phyloP scores from a whole-genome alignment of 2,888 invertebrate genomes.

The Dascillus cervinus region DNA sequence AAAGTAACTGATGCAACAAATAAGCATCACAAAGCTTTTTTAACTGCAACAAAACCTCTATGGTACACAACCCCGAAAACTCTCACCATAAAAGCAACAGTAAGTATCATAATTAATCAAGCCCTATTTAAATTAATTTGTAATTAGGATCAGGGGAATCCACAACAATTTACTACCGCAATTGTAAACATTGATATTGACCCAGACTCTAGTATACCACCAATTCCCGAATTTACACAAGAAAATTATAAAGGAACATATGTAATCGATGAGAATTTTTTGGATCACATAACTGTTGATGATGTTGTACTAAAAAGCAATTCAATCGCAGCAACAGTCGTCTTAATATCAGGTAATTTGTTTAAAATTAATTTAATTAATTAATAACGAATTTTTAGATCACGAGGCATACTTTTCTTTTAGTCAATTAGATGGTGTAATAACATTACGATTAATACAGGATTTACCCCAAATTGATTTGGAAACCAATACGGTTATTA shows the following conservation, averaged over 20 bases:
- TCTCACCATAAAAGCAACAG: constrained; percentile 27
- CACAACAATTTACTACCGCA: constrained; percentile 6
- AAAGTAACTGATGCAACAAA: constrained; percentile 5
- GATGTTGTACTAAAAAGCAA: too few species aligned
- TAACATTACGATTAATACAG: constrained; percentile 5
- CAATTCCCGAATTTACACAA: constrained; percentile 43
- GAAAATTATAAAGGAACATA: constrained; percentile 44
- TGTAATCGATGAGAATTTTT: constrained; percentile 29
- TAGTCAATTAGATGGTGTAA: background rate
- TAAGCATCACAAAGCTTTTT: constrained; percentile 20
- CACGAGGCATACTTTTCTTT: constrained; percentile 3
- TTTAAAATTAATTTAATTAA: constrained; percentile 2
- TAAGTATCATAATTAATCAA: constrained; percentile 18
- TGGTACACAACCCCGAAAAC: constrained; percentile 11
- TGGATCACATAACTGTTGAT: too few species aligned
- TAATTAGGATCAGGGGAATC: background rate
- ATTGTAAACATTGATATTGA: constrained; percentile 38
- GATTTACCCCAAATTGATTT: constrained; percentile 33
- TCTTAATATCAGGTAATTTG: constrained; percentile 10
- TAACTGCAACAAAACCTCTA: constrained; percentile 19
- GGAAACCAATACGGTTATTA: constrained; percentile 33
- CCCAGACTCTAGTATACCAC: constrained; percentile 40
- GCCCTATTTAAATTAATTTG: background rate
- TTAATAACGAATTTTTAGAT: constrained; percentile 6
- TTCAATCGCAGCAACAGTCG: too few species aligned